A percentile compares a stretch with the other conserved stretches of the same genome.
phyloP scores from a whole-genome alignment of 2,888 invertebrate genomes.

The Marronus borbonicus region DNA sequence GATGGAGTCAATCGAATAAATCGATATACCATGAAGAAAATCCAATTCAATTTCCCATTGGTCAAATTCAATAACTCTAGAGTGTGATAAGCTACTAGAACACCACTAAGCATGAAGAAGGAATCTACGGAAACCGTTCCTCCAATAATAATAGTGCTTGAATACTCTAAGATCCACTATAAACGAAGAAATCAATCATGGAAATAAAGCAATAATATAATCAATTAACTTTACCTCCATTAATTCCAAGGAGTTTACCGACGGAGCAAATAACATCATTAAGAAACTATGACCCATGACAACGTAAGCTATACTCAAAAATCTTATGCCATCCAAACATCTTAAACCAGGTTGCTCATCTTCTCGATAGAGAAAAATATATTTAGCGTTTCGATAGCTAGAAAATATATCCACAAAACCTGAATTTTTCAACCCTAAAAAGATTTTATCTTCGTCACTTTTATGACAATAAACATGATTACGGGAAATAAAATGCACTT shows the following conservation, averaged over 20 bases:
- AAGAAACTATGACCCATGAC: constrained; percentile 70
- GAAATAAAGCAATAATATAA: too few relatives aligned
- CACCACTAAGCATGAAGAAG: constrained; percentile 70
- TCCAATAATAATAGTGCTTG: constrained; percentile 67
- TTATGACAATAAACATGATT: background rate
- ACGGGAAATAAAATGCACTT: background rate
- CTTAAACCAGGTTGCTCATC: constrained; percentile 56
- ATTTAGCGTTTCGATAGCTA: constrained; percentile 57
- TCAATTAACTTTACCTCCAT: constrained; percentile 62
- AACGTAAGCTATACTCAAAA: constrained; percentile 71
- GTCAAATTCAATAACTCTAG: constrained; percentile 64
- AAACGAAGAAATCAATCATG: constrained; percentile 53
- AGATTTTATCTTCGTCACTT: background rate
- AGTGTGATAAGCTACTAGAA: constrained; percentile 68
- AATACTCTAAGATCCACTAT: constrained; percentile 67
- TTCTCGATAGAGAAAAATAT: constrained; percentile 55
- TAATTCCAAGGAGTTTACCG: constrained; percentile 66
- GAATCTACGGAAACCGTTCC: constrained; percentile 70
- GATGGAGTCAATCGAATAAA: constrained; percentile 72
- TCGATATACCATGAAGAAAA: constrained; percentile 69
- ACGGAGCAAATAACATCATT: constrained; percentile 63
- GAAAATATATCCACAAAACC: constrained; percentile 56
- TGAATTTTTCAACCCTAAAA: constrained; percentile 31
- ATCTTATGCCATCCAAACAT: constrained; percentile 72
- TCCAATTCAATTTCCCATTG: constrained; percentile 64